Percentiles rank a stretch among this genome's conserved stretches.
Evolutionary conservation across 2,888 invertebrate species (phyloP).

Genomic region (Dryobota labecula): DNA sequence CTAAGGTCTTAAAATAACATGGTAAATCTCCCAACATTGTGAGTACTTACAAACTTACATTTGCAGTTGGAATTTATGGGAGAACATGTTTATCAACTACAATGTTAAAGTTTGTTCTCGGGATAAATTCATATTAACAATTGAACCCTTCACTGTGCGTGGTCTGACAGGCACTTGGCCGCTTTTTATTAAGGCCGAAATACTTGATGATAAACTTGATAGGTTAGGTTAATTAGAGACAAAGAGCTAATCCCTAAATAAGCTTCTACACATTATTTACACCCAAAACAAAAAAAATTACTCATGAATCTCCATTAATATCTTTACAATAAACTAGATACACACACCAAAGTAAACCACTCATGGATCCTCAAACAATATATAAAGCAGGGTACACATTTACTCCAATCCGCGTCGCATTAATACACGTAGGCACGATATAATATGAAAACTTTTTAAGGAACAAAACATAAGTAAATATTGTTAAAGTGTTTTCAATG

Average conservation of each 20-base stretch:
- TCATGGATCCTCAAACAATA: constrained; percentile 30
- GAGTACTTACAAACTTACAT: no score
- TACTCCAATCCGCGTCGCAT: constrained; percentile 32
- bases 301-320: constrained; percentile 5
- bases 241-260: neutral
- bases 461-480: constrained; percentile 50
- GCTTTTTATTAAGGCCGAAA: no score
- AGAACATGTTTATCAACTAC: no score
- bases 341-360: constrained; percentile 39
- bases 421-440: constrained; percentile 43
- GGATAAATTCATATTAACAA: no score
- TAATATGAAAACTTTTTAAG: constrained; percentile 43
- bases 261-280: neutral
- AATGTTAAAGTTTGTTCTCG: no score
- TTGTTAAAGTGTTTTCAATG: constrained; percentile 45
- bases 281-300: neutral
- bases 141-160: no score
- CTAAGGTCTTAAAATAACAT: no score
- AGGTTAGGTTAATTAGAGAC: neutral
- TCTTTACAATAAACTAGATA: constrained; percentile 20
- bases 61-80: no score
- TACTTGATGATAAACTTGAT: neutral
- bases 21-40: no score
- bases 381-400: constrained; percentile 49
- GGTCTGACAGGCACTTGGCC: no score